Evolutionary conservation across 2,113 vertebrate genomes (phyloP).

Genomic region (Hiodon tergisus): DNA sequence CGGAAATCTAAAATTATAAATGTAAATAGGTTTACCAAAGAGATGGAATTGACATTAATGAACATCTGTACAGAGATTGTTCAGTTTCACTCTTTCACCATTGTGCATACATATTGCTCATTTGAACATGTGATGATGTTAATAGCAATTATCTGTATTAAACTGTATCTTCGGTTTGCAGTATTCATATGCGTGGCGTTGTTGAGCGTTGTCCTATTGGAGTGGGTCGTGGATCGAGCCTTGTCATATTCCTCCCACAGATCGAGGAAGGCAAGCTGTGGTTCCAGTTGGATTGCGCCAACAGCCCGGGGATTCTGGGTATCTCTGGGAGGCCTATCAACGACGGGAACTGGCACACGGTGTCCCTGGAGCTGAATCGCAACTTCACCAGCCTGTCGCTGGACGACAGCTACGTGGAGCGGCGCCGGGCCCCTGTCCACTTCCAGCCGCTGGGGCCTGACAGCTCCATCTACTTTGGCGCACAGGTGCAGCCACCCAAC

Average conservation of each 20-base stretch:
- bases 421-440: slow-evolving; percentile 70
- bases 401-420: slow-evolving; percentile 88
- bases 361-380: slow-evolving; percentile 83
- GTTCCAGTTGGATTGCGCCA: slow-evolving; percentile 85
- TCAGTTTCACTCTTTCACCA: no score
- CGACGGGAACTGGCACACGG: slow-evolving; percentile 90
- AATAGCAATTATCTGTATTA: no score
- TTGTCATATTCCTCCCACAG: slow-evolving; percentile 51
- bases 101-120: no score
- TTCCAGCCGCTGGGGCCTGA: slow-evolving; percentile 70
- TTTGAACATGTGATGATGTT: no score
- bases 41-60: no score
- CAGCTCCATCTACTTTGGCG: slow-evolving; percentile 84
- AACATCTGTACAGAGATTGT: no score
- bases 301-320: slow-evolving; percentile 73
- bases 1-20: background rate
- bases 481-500: slow-evolving; percentile 78
- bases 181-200: no score
- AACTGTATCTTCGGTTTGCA: background rate
- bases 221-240: no score
- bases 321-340: slow-evolving; percentile 83
- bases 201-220: no score
- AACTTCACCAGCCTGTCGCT: slow-evolving; percentile 89
- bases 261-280: slow-evolving; percentile 88
- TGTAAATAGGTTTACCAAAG: no score